Percentiles rank a stretch among this genome's conserved stretches.
Conservation (phyloP, 2,888 invertebrate genomes). For the Crematogaster levior region DNA sequence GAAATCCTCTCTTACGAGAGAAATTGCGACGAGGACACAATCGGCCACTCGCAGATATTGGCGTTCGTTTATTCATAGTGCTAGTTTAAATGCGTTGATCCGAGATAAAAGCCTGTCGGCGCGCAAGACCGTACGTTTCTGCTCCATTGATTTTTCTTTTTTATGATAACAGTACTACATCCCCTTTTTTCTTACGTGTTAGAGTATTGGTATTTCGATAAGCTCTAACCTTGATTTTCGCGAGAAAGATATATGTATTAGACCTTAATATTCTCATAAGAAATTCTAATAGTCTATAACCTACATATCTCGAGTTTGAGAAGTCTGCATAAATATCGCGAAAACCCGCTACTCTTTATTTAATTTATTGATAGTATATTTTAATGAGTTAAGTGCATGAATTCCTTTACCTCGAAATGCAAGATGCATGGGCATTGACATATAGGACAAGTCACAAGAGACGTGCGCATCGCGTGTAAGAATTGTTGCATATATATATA, state of each 20-base stretch:
- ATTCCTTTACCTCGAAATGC: no score
- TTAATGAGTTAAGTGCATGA: background rate
- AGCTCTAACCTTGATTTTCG: background rate
- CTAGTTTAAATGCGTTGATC: slow-evolving; percentile 44
- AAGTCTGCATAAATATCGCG: background rate
- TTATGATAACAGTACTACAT: background rate
- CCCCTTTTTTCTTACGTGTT: background rate
- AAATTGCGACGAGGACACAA: slow-evolving; percentile 27
- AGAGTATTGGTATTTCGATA: background rate
- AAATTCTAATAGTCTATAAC: background rate
- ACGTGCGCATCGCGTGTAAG: background rate
- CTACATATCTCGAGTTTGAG: background rate
- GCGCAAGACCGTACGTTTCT: background rate
- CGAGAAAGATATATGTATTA: no score
- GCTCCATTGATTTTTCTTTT: slow-evolving; percentile 7
- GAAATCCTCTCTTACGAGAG: slow-evolving; percentile 7
- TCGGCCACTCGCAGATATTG: slow-evolving; percentile 37
- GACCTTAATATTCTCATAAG: background rate
- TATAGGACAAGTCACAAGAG: no score
- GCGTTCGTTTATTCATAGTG: slow-evolving; percentile 36
- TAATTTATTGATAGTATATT: background rate
- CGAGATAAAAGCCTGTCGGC: slow-evolving; percentile 18
- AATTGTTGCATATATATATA: background rate
- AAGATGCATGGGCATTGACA: no score
- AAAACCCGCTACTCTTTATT: background rate